These are phyloP conservation scores for Girardinus metallicus DNA, from an alignment of 2,797 vertebrate species.

Conservation along the genomic window DNA sequence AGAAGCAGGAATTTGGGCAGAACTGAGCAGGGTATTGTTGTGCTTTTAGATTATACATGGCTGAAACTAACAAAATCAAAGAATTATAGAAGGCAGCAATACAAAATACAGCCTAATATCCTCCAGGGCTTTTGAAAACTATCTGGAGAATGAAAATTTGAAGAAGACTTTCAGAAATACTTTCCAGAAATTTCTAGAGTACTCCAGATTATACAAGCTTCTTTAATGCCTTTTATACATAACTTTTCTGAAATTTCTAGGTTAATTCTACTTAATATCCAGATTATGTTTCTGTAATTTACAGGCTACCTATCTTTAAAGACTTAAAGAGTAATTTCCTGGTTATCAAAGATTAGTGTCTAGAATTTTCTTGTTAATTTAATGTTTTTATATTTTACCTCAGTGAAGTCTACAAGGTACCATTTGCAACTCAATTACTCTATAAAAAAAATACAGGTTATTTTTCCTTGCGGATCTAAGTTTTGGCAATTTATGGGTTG, in stretches of 20 bases:
- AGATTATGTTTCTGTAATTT: neutral
- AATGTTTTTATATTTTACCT: too few species aligned
- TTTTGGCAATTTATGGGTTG: neutral
- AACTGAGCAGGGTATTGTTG: conserved; percentile 66
- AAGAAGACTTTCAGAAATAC: neutral
- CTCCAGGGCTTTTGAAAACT: neutral
- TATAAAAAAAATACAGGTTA: neutral
- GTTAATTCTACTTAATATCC: neutral
- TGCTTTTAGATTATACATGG: conserved; percentile 70
- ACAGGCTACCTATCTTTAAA: neutral
- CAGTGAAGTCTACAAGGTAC: neutral
- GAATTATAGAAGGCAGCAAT: neutral
- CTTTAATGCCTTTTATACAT: neutral
- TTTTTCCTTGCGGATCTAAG: neutral
- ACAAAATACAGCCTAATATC: neutral
- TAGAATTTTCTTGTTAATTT: neutral
- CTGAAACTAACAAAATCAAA: conserved; percentile 27
- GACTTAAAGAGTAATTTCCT: neutral
- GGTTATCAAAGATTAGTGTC: neutral
- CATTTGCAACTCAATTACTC: neutral
- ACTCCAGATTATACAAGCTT: neutral
- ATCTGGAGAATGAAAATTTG: neutral
- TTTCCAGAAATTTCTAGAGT: neutral
- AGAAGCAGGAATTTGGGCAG: conserved; percentile 69
- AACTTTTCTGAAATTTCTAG: neutral